phyloP scores from a whole-genome alignment of 2,797 vertebrate genomes.

The Enteromius treurensis region DNA sequence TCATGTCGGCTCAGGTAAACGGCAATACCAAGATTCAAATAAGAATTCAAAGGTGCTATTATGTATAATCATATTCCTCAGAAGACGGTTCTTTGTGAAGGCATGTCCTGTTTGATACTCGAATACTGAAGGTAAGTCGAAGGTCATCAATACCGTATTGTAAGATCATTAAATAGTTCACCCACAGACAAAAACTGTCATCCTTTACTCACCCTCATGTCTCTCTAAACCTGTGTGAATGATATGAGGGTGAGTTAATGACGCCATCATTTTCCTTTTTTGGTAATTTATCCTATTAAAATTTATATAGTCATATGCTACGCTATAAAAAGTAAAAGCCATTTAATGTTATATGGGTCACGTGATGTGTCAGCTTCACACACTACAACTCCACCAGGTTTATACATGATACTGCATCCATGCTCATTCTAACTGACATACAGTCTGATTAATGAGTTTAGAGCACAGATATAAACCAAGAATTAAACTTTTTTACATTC shows the following conservation, averaged over 20 bases:
- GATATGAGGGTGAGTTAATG: neutral
- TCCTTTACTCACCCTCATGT: neutral
- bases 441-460: neutral
- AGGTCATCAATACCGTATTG: neutral
- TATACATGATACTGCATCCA: neutral
- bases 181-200: neutral
- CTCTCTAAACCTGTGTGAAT: neutral
- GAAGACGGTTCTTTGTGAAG: slow-evolving; percentile 3
- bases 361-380: neutral
- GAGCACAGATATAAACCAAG: neutral
- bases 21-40: slow-evolving; percentile 9
- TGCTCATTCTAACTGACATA: neutral
- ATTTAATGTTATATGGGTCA: neutral
- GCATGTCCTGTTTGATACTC: neutral
- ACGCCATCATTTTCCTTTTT: neutral
- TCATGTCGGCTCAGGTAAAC: slow-evolving; percentile 14
- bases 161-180: neutral
- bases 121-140: neutral
- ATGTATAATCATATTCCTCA: slow-evolving; percentile 2
- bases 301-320: neutral
- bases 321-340: neutral
- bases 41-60: neutral
- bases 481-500: neutral
- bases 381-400: neutral
- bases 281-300: neutral